Evolutionary conservation across 2,888 invertebrate species (phyloP).

Genomic region (Bimastos eiseni): DNA sequence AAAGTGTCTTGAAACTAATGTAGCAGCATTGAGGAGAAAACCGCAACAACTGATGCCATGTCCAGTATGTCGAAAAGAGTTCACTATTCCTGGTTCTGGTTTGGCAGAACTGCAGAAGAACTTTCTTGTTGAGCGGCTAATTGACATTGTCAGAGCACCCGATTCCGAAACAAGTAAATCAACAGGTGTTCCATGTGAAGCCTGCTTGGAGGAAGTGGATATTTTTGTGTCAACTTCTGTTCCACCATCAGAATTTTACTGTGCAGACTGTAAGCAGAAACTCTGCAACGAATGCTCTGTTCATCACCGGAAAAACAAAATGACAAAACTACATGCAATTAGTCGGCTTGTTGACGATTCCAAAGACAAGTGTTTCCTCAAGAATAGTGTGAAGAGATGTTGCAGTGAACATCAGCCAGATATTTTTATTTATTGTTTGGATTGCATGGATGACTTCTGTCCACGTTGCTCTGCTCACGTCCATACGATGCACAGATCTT

Average conservation of each 20-base stretch:
- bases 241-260: not conserved
- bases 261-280: slow-evolving; percentile 17
- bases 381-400: not conserved
- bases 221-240: not conserved
- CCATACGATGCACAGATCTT: not conserved
- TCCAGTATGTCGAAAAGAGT: not conserved
- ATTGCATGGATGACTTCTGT: not conserved
- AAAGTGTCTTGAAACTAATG: not conserved
- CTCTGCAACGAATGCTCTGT: not conserved
- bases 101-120: not conserved
- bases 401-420: not conserved
- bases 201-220: not conserved
- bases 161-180: not conserved
- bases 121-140: slow-evolving; percentile 6
- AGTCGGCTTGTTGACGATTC: not conserved
- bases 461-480: not conserved
- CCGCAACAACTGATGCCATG: not conserved
- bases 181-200: not conserved
- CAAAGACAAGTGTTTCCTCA: not conserved
- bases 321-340: slow-evolving; percentile 1
- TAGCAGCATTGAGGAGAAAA: not conserved
- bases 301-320: slow-evolving; percentile 20
- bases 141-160: not conserved
- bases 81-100: not conserved
- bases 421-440: not conserved